Conservation (phyloP, 2,113 vertebrate genomes). For the Calcarius ornatus region DNA sequence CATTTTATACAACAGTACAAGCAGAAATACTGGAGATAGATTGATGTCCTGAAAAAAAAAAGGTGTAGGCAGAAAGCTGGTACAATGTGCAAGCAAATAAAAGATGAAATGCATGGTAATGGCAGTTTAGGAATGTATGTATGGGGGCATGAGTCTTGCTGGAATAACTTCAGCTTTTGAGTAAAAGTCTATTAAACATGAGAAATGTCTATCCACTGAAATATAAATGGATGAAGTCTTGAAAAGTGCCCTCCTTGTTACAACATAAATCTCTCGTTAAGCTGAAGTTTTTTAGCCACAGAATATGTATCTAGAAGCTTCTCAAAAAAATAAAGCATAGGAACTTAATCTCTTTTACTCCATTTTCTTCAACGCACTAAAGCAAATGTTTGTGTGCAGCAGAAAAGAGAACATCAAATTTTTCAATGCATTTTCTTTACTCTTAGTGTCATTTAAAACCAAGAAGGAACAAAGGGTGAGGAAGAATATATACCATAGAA, state of each 20-base stretch:
- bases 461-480: neutral
- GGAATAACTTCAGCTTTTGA: neutral
- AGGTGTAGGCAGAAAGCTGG: neutral
- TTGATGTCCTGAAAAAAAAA: neutral
- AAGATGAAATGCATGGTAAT: neutral
- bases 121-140: neutral
- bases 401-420: neutral
- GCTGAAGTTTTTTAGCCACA: neutral
- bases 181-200: neutral
- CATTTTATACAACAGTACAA: neutral
- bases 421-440: neutral
- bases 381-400: neutral
- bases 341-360: neutral
- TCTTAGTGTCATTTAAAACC: neutral
- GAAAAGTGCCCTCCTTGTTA: neutral
- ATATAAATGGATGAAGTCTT: neutral
- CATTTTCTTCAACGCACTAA: neutral
- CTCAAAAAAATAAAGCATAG: neutral
- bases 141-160: neutral
- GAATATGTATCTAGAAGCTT: neutral
- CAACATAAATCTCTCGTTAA: neutral
- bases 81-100: neutral
- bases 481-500: fast-evolving
- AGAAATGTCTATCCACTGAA: constrained; percentile 2
- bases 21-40: neutral